Evolutionary conservation across 2,888 invertebrate species (phyloP).

Genomic region (Notodonta dromedarius): DNA sequence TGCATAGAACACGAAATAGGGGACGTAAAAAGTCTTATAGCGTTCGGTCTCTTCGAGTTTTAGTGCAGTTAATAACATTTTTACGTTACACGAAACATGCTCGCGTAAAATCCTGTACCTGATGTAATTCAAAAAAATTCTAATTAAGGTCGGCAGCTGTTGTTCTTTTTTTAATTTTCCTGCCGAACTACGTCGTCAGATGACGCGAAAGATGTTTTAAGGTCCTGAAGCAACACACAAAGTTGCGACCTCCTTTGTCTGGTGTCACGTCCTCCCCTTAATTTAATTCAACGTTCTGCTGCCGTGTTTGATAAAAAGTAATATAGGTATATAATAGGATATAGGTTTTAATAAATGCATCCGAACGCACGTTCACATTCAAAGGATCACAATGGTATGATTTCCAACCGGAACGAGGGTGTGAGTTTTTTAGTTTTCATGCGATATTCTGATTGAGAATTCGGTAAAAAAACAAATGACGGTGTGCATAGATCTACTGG

Average conservation of each 20-base stretch:
- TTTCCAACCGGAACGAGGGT: too few species aligned
- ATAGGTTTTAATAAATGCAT: too few species aligned
- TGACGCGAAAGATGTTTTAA: slow-evolving; percentile 67
- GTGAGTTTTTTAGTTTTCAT: too few species aligned
- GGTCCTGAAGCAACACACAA: slow-evolving; percentile 57
- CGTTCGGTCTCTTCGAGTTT: slow-evolving; percentile 27
- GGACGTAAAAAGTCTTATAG: slow-evolving; percentile 27
- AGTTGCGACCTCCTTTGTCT: slow-evolving; percentile 60
- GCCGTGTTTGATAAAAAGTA: not conserved
- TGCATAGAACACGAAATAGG: slow-evolving; percentile 13
- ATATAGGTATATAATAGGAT: too few species aligned
- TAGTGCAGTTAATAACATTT: slow-evolving; percentile 53
- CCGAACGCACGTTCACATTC: too few species aligned
- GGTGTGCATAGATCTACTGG: too few species aligned
- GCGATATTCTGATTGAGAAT: too few species aligned
- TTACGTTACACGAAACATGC: slow-evolving; percentile 51
- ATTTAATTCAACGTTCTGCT: slow-evolving; percentile 14
- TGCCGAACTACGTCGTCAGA: slow-evolving; percentile 70
- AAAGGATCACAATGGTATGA: too few species aligned
- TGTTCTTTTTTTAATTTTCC: slow-evolving; percentile 76
- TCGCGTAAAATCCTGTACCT: slow-evolving; percentile 49
- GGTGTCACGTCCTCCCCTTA: slow-evolving; percentile 40
- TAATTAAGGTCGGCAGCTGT: slow-evolving; percentile 80
- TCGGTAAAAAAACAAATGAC: too few species aligned
- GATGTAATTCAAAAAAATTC: slow-evolving; percentile 79